These are phyloP conservation scores for Cossypha niveicapilla DNA, from an alignment of 2,797 vertebrate genomes.

Conservation along the genomic window DNA sequence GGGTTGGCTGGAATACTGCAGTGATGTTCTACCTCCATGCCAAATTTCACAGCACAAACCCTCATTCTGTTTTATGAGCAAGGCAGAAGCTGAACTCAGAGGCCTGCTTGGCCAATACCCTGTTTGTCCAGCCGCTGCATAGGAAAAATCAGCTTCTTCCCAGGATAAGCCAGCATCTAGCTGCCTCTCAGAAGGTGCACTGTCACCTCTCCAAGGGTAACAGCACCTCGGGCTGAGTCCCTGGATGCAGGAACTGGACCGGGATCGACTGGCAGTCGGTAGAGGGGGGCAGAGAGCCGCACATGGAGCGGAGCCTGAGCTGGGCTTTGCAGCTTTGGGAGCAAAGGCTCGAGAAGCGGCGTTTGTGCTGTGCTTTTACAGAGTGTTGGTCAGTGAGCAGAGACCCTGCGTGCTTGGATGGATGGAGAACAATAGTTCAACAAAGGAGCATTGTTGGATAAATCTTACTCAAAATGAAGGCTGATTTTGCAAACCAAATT, in stretches of 20 bases:
- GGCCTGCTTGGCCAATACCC: background rate
- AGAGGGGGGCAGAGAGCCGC: constrained; percentile 56
- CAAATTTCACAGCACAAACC: background rate
- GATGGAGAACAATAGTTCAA: background rate
- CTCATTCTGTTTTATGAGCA: background rate
- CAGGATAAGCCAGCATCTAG: background rate
- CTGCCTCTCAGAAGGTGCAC: background rate
- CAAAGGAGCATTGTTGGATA: background rate
- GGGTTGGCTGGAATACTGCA: background rate
- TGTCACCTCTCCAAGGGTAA: constrained; percentile 25
- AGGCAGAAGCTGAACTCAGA: background rate
- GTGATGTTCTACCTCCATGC: background rate
- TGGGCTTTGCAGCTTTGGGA: background rate
- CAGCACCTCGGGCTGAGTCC: background rate
- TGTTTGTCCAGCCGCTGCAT: constrained; percentile 3
- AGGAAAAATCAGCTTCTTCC: constrained; percentile 9
- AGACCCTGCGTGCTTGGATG: background rate
- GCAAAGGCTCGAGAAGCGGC: background rate
- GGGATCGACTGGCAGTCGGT: background rate
- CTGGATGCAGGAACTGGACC: background rate
- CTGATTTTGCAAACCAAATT: background rate
- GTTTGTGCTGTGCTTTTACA: background rate
- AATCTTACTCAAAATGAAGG: background rate
- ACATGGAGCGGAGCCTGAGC: rapidly evolving
- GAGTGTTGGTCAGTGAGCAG: background rate